A percentile compares a stretch with the other conserved stretches of the same genome.
phyloP scores from a whole-genome alignment of 2,888 invertebrate genomes.

The Caenorhabditis zanzibari region DNA sequence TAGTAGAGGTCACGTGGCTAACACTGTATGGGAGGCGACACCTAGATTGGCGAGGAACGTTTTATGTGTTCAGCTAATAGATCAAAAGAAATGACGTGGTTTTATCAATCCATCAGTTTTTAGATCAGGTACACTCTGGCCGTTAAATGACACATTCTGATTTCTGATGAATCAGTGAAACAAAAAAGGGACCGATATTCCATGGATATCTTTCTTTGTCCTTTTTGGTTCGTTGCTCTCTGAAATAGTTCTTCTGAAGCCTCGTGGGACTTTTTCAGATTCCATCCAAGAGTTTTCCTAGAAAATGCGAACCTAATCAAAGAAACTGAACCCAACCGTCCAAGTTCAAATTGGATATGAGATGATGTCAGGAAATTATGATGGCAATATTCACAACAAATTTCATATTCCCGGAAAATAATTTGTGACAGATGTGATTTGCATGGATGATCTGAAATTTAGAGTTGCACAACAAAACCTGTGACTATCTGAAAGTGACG shows the following conservation, averaged over 20 bases:
- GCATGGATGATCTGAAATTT: too few relatives aligned
- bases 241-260: background rate
- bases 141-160: background rate
- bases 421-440: too few relatives aligned
- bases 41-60: constrained; percentile 13
- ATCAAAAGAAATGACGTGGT: constrained; percentile 28
- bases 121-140: constrained; percentile 9
- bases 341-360: too few relatives aligned
- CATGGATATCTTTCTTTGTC: background rate
- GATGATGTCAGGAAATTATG: too few relatives aligned
- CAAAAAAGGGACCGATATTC: constrained; percentile 19
- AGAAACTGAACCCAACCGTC: too few relatives aligned
- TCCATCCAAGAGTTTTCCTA: background rate
- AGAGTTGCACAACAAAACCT: too few relatives aligned
- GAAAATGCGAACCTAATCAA: background rate
- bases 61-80: constrained; percentile 50
- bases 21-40: background rate
- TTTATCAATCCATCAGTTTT: constrained; percentile 19
- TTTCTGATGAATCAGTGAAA: constrained; percentile 20
- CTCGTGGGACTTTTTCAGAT: background rate
- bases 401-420: too few relatives aligned
- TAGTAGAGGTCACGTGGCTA: constrained; percentile 25
- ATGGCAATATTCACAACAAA: too few relatives aligned
- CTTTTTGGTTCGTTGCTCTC: background rate
- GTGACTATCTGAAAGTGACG: too few relatives aligned